Evolutionary conservation across 2,888 invertebrate species (phyloP).

Genomic region (Ligdia adustata): DNA sequence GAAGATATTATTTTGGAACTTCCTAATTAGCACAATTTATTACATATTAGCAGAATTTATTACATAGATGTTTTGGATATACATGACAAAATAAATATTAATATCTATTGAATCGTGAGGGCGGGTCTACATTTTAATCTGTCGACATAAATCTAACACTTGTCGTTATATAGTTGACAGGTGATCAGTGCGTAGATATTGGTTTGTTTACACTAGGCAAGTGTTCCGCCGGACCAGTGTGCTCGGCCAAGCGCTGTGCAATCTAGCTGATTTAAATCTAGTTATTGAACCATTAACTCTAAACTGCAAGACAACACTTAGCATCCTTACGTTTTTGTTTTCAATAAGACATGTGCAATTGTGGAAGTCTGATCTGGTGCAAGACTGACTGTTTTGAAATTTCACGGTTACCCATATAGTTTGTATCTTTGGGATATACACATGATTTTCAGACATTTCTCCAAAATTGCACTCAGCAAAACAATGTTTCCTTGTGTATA

Average conservation of each 20-base stretch:
- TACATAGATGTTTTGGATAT: constrained; percentile 1
- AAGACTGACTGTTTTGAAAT: too few species aligned
- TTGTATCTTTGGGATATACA: too few species aligned
- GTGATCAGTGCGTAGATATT: constrained; percentile 19
- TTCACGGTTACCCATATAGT: too few species aligned
- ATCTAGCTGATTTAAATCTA: neutral
- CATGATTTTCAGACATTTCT: too few species aligned
- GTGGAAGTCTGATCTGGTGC: too few species aligned
- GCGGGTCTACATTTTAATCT: constrained; percentile 32
- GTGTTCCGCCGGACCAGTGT: neutral
- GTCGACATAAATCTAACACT: constrained; percentile 31
- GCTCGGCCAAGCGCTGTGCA: neutral
- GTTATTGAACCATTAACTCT: neutral
- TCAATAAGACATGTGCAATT: too few species aligned
- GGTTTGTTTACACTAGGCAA: constrained; percentile 9
- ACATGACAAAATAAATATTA: constrained; percentile 10
- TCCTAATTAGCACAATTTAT: too few species aligned
- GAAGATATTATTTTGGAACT: too few species aligned
- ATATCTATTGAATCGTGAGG: constrained; percentile 19
- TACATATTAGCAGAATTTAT: too few species aligned
- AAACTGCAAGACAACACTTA: too few species aligned
- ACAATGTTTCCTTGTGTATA: neutral
- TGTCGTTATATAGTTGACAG: constrained; percentile 26
- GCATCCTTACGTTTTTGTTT: too few species aligned
- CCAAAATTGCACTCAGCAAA: constrained; percentile 1